A percentile compares a stretch with the other conserved stretches of the same genome.
phyloP scores from a whole-genome alignment of 2,888 invertebrate species.

The Tenodera sinensis region DNA sequence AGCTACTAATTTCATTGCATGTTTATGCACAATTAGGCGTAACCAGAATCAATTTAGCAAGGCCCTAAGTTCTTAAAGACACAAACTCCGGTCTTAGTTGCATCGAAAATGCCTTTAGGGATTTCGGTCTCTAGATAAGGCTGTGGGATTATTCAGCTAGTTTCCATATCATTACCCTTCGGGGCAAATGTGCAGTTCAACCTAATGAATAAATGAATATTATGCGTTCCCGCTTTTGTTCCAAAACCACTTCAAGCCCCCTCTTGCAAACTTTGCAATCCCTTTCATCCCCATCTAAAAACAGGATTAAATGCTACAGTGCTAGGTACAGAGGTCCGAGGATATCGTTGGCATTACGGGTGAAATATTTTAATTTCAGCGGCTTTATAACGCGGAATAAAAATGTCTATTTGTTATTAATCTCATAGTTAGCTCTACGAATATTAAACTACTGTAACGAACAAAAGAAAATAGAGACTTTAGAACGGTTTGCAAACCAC shows the following conservation, averaged over 20 bases:
- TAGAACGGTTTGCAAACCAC: neutral
- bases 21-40: no score
- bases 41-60: neutral
- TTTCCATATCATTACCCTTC: neutral
- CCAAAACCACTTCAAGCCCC: conserved; percentile 2
- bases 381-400: neutral
- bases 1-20: no score
- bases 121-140: neutral
- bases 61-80: neutral
- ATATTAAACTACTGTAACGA: neutral
- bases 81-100: neutral
- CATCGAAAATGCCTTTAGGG: neutral
- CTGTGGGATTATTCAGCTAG: neutral
- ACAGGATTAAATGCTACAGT: neutral
- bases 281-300: neutral
- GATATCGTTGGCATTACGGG: neutral
- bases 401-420: neutral
- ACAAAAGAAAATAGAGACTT: neutral
- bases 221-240: neutral
- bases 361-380: neutral
- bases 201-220: conserved; percentile 19
- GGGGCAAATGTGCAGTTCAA: neutral
- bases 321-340: neutral
- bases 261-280: neutral
- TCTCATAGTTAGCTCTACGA: neutral